phyloP scores from a whole-genome alignment of 2,797 vertebrate species.

The Buphagus erythrorhynchus region DNA sequence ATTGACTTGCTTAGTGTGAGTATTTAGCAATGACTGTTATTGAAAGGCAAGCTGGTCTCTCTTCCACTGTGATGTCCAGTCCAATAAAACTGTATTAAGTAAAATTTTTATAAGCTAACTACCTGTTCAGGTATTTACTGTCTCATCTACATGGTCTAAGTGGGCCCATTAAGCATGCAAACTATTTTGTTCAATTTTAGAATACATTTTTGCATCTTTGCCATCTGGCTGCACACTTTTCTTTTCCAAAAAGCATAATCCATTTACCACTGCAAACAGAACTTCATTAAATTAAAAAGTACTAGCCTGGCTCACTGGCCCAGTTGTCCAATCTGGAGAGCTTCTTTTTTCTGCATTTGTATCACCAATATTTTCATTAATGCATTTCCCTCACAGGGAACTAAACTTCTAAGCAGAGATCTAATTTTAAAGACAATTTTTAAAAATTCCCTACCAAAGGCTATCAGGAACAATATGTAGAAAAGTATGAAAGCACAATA shows the following conservation, averaged over 20 bases:
- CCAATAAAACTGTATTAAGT: not conserved
- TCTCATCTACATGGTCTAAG: not conserved
- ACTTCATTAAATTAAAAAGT: not conserved
- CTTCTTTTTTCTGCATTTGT: not conserved
- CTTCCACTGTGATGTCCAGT: not conserved
- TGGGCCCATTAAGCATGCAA: not conserved
- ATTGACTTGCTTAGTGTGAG: not conserved
- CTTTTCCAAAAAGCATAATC: not conserved
- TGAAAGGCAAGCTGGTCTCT: not conserved
- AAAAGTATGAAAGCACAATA: not conserved
- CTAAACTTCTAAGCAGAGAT: not conserved
- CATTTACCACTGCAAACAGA: not conserved
- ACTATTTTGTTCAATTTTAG: not conserved
- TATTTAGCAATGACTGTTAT: not conserved
- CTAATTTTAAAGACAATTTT: not conserved
- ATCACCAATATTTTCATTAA: not conserved
- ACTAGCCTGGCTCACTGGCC: not conserved
- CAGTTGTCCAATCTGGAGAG: not conserved
- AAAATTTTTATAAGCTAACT: not conserved
- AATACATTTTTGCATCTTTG: not conserved
- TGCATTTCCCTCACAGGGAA: not conserved
- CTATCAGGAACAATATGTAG: not conserved
- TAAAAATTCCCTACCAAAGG: not conserved
- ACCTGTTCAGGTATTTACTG: not conserved
- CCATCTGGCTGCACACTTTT: not conserved